These are phyloP conservation scores for Drosophila ezoana DNA, from an alignment of 2,888 invertebrate species.

Conservation along the genomic window DNA sequence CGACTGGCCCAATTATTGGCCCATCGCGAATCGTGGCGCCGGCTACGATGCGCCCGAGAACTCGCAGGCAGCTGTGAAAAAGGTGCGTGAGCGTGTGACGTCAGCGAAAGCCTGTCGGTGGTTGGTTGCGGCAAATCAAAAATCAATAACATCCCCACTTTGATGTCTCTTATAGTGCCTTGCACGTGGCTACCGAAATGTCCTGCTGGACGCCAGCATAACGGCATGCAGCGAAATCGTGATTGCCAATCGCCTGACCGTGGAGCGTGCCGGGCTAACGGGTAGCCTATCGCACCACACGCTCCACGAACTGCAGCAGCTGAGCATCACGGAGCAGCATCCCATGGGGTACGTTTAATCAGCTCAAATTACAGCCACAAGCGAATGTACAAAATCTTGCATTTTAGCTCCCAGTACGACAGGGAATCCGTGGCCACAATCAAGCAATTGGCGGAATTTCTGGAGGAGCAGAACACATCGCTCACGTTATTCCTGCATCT, in stretches of 20 bases:
- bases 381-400: neutral
- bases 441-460: constrained; percentile 78
- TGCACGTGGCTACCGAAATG: constrained; percentile 83
- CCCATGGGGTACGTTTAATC: constrained; percentile 80
- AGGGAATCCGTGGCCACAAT: constrained; percentile 83
- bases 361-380: neutral
- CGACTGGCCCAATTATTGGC: constrained; percentile 83
- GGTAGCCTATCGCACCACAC: constrained; percentile 75
- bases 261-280: constrained; percentile 81
- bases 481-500: constrained; percentile 83
- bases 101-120: constrained; percentile 46
- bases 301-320: constrained; percentile 80
- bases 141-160: constrained; percentile 65
- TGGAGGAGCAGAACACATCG: constrained; percentile 74
- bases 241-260: constrained; percentile 78
- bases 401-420: constrained; percentile 82
- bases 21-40: constrained; percentile 84
- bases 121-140: constrained; percentile 44
- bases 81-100: constrained; percentile 70
- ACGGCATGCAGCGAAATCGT: constrained; percentile 84
- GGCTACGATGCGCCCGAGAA: constrained; percentile 85
- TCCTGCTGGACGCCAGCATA: constrained; percentile 83
- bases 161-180: constrained; percentile 74
- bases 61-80: constrained; percentile 83
- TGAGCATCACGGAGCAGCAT: constrained; percentile 84